These are phyloP conservation scores for Psettodes erumei DNA, from an alignment of 2,113 vertebrate species.

Conservation along the genomic window DNA sequence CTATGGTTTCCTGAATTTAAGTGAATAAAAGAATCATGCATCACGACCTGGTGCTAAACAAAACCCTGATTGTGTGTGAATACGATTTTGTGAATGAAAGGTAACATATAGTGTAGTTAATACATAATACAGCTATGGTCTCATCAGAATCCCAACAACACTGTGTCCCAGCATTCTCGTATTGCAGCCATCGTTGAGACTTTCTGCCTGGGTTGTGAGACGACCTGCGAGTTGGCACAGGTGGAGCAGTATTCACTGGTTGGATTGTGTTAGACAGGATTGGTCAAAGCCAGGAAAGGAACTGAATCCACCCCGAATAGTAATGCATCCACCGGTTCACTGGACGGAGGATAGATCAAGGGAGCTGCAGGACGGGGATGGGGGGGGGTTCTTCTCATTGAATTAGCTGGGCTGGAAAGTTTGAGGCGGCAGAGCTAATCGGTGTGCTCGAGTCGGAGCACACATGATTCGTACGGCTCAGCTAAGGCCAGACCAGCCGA, in stretches of 20 bases:
- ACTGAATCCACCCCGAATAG: slow-evolving; percentile 2
- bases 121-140: neutral
- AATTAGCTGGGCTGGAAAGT: slow-evolving; percentile 37
- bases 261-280: neutral
- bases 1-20: neutral
- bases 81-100: neutral
- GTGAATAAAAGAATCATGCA: neutral
- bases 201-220: slow-evolving; percentile 10
- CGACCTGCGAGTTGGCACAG: slow-evolving; percentile 10
- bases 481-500: slow-evolving; percentile 18
- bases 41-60: neutral
- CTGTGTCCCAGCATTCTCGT: no score
- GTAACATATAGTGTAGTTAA: neutral
- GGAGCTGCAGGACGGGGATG: neutral
- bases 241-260: slow-evolving; percentile 11
- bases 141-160: neutral
- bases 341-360: neutral
- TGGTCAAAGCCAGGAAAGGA: slow-evolving; percentile 7
- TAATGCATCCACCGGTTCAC: neutral
- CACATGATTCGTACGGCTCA: slow-evolving; percentile 26
- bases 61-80: neutral
- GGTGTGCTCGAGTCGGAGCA: neutral
- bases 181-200: neutral
- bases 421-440: slow-evolving; percentile 30
- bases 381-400: slow-evolving; percentile 26